Conservation (phyloP, 1,140 invertebrate species). For the Ptiloglossa arizonensis region DNA sequence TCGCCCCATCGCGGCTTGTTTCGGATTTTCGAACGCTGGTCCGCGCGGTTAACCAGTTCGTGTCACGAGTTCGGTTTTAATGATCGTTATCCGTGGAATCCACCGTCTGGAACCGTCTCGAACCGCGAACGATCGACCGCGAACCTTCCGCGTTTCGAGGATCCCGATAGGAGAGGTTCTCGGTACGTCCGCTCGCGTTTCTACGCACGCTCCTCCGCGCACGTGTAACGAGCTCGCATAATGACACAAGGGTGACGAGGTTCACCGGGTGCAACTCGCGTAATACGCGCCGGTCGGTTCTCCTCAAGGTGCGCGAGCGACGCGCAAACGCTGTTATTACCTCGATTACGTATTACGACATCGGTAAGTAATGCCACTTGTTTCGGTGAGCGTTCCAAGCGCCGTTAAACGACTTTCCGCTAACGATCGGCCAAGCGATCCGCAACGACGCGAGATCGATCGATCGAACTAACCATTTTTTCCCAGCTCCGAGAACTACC, state of each 20-base stretch:
- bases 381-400: background rate
- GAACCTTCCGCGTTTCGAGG: too few relatives aligned
- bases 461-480: too few relatives aligned
- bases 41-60: conserved; percentile 5
- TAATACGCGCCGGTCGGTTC: conserved; percentile 29
- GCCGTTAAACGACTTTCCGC: background rate
- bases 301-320: conserved; percentile 1
- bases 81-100: background rate
- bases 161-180: background rate
- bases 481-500: too few relatives aligned
- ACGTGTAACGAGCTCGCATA: conserved; percentile 58
- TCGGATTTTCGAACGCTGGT: background rate
- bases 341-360: conserved; percentile 58
- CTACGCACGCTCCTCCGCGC: conserved; percentile 22
- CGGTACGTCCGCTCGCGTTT: conserved; percentile 5
- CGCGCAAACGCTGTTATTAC: conserved; percentile 40
- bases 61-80: background rate
- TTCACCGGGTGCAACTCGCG: conserved; percentile 28
- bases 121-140: too few relatives aligned
- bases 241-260: conserved; percentile 47
- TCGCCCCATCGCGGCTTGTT: background rate
- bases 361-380: background rate
- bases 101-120: too few relatives aligned
- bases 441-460: too few relatives aligned
- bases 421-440: background rate